Evolutionary conservation across 1,140 invertebrate genomes (phyloP).

Genomic region (Sinonovacula constricta): DNA sequence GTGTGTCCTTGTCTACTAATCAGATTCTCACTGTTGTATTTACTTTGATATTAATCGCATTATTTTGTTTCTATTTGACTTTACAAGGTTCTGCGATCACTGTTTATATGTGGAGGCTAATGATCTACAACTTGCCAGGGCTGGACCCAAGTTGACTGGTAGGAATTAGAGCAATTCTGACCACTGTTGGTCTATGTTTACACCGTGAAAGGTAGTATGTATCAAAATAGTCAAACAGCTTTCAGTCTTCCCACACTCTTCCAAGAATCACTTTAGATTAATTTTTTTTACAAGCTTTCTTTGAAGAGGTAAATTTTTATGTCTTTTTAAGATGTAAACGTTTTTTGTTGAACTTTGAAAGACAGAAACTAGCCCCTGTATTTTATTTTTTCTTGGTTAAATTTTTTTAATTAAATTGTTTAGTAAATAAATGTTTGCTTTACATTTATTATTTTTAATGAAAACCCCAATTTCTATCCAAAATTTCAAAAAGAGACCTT

Average conservation of each 20-base stretch:
- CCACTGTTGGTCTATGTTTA: background rate
- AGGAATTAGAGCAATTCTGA: constrained; percentile 20
- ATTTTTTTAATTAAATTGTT: background rate
- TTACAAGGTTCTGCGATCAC: constrained; percentile 43
- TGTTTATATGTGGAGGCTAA: constrained; percentile 21
- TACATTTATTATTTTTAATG: background rate
- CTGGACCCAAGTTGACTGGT: constrained; percentile 18
- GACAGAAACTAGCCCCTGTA: too few relatives aligned
- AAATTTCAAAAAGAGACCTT: background rate
- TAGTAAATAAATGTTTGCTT: background rate
- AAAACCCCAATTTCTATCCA: background rate
- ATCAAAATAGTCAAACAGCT: constrained; percentile 38
- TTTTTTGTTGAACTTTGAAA: too few relatives aligned
- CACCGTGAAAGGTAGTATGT: constrained; percentile 15
- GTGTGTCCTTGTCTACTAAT: too few relatives aligned
- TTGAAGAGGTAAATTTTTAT: too few relatives aligned
- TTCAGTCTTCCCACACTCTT: too few relatives aligned
- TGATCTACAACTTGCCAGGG: background rate
- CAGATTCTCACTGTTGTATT: too few relatives aligned
- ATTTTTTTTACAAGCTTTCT: background rate
- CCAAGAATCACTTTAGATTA: background rate
- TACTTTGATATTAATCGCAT: background rate
- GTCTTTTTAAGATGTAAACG: too few relatives aligned
- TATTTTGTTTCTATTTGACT: constrained; percentile 50
- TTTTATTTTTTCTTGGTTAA: background rate